phyloP scores from a whole-genome alignment of 2,113 vertebrate species.

The Eclectus roratus region DNA sequence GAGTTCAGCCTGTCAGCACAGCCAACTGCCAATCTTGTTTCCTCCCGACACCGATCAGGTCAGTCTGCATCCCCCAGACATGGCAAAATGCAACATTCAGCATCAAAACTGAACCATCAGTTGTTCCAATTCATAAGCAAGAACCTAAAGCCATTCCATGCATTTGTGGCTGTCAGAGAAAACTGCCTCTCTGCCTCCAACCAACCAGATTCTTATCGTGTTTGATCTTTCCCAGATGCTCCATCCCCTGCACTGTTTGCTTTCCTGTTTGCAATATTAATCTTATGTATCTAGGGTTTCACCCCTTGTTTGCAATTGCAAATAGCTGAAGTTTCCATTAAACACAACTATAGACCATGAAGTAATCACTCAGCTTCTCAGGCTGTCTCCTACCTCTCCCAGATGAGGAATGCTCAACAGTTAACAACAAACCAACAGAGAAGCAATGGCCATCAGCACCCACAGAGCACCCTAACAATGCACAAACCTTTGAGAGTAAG shows the following conservation, averaged over 20 bases:
- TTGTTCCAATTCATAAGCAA: neutral
- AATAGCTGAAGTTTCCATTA: neutral
- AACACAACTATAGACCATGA: neutral
- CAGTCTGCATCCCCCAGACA: neutral
- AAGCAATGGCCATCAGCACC: neutral
- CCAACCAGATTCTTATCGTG: neutral
- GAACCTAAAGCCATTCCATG: neutral
- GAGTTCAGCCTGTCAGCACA: neutral
- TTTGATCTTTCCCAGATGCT: constrained; percentile 1
- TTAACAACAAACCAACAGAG: neutral
- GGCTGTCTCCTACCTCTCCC: neutral
- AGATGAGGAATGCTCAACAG: neutral
- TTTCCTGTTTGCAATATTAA: neutral
- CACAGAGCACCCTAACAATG: neutral
- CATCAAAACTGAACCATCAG: neutral
- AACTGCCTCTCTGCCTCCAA: neutral
- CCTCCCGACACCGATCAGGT: neutral
- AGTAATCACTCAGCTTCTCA: neutral
- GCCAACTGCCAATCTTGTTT: neutral
- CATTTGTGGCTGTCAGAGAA: neutral
- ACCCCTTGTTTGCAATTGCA: neutral
- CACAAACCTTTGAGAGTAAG: neutral
- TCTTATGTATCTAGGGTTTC: neutral
- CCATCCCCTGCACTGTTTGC: neutral
- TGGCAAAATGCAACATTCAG: neutral